Evolutionary conservation across 2,113 vertebrate genomes (phyloP), one percentile per base, ranked within the genome.

Genomic region (Macroglossus sobrinus): DNA sequence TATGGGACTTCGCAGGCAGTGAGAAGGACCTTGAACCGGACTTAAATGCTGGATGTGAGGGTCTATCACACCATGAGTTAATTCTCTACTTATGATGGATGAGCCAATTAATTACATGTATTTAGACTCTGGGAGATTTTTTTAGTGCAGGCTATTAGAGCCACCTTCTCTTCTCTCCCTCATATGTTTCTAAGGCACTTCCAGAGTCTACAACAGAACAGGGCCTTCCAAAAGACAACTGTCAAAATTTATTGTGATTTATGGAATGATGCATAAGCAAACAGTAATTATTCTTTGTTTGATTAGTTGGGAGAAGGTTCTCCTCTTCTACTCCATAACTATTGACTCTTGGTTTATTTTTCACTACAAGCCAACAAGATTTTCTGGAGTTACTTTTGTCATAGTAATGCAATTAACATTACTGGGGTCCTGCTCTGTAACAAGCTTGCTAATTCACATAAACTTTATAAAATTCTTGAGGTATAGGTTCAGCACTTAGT

Each of bases 51-150:
- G 78, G 18, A 7, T 10, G 7, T 50, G 64, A 69, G 1, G 2
- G 10, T n/a, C 8, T n/a, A 16, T 80, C 35, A 40, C 12, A 64
- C n/a, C 16, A 11, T 10, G 43, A 85, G 16, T 66, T 66, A 59
- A 86, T 68, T 64, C 13, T 59, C 26, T 93, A 12, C 38, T 53
- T 24, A 3, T 3, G 16, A 15, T 68, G n/a, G 53, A 33, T 30
- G 4, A 30, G 14, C 59, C 2, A 3, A 16, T n/a, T 43, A 3
- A 16, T 40, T 43, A 5, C 30, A 47, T 63, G 6, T 71, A 64
- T 53, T 96, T 86, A 74, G 75, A 47, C 26, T 22, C 74, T 68
- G 22, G 64, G 74, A 82, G 55, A 76, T 16, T 89, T 93, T 85
- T 93, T 71, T 57, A 72, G 47, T 94, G 59, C 64, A 84, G 79